These are phyloP conservation scores for Amblyopsis rosae DNA, from an alignment of 2,113 vertebrate species.

Conservation along the genomic window DNA sequence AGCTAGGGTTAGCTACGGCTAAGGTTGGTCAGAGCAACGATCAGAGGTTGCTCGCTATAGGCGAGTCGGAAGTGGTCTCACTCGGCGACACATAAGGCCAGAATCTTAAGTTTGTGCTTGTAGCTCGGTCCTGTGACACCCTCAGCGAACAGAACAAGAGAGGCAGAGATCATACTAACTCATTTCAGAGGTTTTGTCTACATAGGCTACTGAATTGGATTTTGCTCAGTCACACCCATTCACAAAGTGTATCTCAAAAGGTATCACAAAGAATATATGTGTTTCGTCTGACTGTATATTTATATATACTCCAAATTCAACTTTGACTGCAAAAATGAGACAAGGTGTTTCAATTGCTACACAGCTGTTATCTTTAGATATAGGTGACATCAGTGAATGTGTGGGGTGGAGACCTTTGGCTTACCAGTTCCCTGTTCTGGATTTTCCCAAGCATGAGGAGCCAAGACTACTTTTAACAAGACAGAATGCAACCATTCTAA, in stretches of 20 bases:
- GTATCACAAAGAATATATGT: no score
- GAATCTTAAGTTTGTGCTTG: conserved; percentile 28
- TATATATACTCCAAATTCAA: no score
- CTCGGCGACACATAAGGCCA: conserved; percentile 13
- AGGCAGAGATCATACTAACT: neutral
- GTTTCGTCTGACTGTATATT: no score
- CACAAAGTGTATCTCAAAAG: no score
- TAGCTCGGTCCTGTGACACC: conserved; percentile 13
- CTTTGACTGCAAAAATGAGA: neutral
- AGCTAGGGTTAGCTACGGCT: conserved; percentile 24
- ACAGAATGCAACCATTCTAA: conserved; percentile 2
- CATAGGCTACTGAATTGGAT: no score
- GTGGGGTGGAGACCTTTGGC: neutral
- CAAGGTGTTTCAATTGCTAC: conserved; percentile 33
- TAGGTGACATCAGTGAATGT: conserved; percentile 20
- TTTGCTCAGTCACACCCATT: no score
- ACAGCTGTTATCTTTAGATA: conserved; percentile 28
- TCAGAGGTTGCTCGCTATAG: conserved; percentile 36
- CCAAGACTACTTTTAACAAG: neutral
- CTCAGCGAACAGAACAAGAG: conserved; percentile 26
- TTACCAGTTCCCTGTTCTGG: neutral
- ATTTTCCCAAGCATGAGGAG: conserved; percentile 21
- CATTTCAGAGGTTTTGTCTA: neutral
- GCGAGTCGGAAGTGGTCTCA: no score
- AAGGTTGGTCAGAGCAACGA: conserved; percentile 3